Evolutionary conservation across 2,797 vertebrate genomes (phyloP).

Genomic region (Lycodopsis pacificus): DNA sequence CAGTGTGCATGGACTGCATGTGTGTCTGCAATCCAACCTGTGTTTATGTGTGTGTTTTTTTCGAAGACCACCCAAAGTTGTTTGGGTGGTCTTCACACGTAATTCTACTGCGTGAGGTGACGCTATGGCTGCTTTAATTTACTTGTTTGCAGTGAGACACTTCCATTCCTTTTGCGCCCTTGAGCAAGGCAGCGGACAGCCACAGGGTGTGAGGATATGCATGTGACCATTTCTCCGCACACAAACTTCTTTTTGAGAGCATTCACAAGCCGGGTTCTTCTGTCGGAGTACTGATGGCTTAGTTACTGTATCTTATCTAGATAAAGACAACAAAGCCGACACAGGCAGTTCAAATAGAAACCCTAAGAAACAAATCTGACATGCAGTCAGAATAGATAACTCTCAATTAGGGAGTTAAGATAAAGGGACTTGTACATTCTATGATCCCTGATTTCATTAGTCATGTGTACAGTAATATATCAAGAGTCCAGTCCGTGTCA

Average conservation of each 20-base stretch:
- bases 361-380: background rate
- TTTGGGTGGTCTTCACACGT: conserved; percentile 26
- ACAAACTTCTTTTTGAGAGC: background rate
- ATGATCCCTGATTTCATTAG: background rate
- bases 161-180: background rate
- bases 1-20: background rate
- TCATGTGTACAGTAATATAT: conserved; percentile 4
- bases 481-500: background rate
- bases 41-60: conserved; percentile 18
- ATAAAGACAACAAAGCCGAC: too few species aligned
- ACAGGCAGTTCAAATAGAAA: too few species aligned
- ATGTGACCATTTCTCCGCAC: too few species aligned
- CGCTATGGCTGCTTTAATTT: background rate
- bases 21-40: conserved; percentile 9
- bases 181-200: background rate
- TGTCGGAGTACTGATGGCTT: background rate
- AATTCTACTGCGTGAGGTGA: background rate
- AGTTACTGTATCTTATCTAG: too few species aligned
- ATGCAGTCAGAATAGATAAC: background rate
- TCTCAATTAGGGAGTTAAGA: background rate
- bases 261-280: background rate
- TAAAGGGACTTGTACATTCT: background rate
- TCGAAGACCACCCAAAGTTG: conserved; percentile 47
- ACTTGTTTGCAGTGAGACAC: conserved; percentile 1
- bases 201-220: background rate